Evolutionary conservation across 23 tunicate genomes (phyloP).

Genomic region (Ciona savignyi): DNA sequence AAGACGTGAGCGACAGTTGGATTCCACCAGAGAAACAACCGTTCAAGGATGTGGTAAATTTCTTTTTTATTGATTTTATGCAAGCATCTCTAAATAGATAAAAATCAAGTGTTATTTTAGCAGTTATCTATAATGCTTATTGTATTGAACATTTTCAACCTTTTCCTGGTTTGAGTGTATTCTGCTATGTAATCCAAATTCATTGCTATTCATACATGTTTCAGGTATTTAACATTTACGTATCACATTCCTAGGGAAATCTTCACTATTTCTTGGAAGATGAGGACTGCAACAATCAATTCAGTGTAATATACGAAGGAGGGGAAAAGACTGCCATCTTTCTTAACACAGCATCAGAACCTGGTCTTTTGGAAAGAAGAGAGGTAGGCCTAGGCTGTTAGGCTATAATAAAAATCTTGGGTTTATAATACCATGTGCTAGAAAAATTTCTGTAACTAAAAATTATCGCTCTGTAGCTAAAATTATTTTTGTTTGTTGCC

Average conservation of each 20-base stretch:
- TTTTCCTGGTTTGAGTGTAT: background rate
- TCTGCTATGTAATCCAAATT: background rate
- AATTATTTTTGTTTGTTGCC: too few relatives aligned
- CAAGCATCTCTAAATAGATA: too few relatives aligned
- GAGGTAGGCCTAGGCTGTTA: constrained; percentile 66
- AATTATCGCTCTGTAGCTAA: too few relatives aligned
- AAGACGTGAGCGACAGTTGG: constrained; percentile 27
- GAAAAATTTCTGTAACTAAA: too few relatives aligned
- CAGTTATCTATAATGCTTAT: too few relatives aligned
- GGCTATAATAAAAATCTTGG: too few relatives aligned
- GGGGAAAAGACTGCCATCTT: constrained; percentile 72
- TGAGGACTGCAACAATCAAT: constrained; percentile 88
- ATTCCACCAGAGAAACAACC: constrained; percentile 51
- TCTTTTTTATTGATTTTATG: too few relatives aligned
- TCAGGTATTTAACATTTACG: background rate
- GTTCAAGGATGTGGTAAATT: constrained; percentile 59
- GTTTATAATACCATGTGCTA: too few relatives aligned
- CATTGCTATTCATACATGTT: background rate
- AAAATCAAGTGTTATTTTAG: too few relatives aligned
- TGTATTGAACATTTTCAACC: too few relatives aligned
- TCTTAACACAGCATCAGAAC: constrained; percentile 71
- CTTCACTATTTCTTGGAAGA: constrained; percentile 80
- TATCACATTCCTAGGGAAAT: constrained; percentile 44
- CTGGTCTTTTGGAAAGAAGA: constrained; percentile 43
- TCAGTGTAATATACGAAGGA: constrained; percentile 84